These are phyloP conservation scores for Semicossyphus pulcher DNA, from an alignment of 2,113 vertebrate species.

Conservation along the genomic window DNA sequence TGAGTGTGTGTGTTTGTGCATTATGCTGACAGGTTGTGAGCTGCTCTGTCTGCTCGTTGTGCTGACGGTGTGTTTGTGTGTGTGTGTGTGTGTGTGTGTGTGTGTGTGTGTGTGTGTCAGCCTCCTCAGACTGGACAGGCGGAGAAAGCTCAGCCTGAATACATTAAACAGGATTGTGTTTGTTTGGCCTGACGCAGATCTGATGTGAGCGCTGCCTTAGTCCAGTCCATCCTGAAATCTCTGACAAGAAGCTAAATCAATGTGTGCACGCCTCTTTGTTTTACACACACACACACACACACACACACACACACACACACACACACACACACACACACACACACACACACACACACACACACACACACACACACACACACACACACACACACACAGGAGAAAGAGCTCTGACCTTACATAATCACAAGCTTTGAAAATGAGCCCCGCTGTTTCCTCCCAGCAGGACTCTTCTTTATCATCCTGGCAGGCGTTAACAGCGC, in stretches of 20 bases:
- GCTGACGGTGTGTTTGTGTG: slow-evolving; percentile 17
- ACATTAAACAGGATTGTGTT: slow-evolving; percentile 43
- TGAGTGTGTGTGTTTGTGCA: slow-evolving; percentile 5
- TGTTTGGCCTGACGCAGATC: slow-evolving; percentile 6
- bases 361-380: neutral
- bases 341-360: neutral
- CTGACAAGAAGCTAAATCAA: too few relatives aligned
- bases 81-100: neutral
- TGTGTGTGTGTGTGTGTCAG: slow-evolving; percentile 15
- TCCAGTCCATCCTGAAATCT: neutral
- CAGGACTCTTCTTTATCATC: neutral
- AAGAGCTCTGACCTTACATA: slow-evolving; percentile 12
- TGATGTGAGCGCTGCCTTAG: neutral
- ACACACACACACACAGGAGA: neutral
- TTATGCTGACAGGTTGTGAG: slow-evolving; percentile 29
- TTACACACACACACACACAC: neutral
- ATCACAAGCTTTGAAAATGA: slow-evolving; percentile 4
- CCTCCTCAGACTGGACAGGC: slow-evolving; percentile 23
- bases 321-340: slow-evolving; percentile 4
- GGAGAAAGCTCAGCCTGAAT: slow-evolving; percentile 24
- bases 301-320: slow-evolving; percentile 3
- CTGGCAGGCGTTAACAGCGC: neutral
- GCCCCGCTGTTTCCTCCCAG: slow-evolving; percentile 13
- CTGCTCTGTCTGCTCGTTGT: slow-evolving; percentile 18
- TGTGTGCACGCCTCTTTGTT: neutral